These are phyloP conservation scores for Sminthurides bifidus DNA, from an alignment of 1,140 invertebrate species.

Conservation along the genomic window DNA sequence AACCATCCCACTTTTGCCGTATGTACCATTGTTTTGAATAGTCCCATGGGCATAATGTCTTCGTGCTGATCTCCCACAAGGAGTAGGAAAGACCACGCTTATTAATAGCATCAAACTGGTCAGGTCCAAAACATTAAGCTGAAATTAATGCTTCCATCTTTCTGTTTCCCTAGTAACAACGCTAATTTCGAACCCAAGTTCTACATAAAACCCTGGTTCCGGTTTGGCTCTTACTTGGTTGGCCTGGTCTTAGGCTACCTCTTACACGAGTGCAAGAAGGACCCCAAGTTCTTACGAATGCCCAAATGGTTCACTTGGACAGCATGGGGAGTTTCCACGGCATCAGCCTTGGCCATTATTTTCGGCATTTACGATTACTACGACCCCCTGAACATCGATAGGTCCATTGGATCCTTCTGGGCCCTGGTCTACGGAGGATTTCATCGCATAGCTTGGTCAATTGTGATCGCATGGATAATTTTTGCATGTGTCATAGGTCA, in stretches of 20 bases:
- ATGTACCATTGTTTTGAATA: neutral
- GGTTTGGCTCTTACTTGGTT: conserved; percentile 8
- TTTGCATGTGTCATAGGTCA: conserved; percentile 52
- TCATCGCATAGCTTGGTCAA: conserved; percentile 47
- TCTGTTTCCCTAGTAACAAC: neutral
- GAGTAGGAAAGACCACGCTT: neutral
- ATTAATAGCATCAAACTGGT: neutral
- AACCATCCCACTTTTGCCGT: neutral
- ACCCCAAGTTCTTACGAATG: neutral
- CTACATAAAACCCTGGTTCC: conserved; percentile 32
- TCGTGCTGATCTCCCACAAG: neutral
- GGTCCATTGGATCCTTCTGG: conserved; percentile 20
- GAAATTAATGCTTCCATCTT: neutral
- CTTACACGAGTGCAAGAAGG: neutral
- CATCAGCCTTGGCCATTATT: conserved; percentile 32
- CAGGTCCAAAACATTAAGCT: neutral
- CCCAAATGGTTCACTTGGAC: neutral
- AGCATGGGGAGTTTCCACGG: conserved; percentile 35
- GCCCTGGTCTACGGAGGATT: conserved; percentile 50
- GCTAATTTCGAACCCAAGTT: conserved; percentile 34
- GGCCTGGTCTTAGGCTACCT: conserved; percentile 7
- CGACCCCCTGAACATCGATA: conserved; percentile 29
- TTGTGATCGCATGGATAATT: conserved; percentile 53
- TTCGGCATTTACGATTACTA: conserved; percentile 35
- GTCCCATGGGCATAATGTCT: neutral